Conservation (phyloP, 2,113 vertebrate genomes). For the Neodontobutis hainanensis region DNA sequence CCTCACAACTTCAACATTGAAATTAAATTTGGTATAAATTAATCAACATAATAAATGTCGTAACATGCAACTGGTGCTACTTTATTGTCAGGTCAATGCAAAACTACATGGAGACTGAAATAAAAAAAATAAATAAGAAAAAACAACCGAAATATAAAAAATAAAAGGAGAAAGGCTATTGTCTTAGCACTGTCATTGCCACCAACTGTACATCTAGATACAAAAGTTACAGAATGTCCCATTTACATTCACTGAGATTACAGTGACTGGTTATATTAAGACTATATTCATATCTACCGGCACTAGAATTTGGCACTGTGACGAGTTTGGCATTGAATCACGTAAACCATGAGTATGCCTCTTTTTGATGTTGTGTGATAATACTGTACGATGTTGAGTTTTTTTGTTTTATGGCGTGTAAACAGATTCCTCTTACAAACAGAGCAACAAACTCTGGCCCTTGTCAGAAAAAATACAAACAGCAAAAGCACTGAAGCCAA, state of each 20-base stretch:
- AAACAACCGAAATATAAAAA: too few relatives aligned
- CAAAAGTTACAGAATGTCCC: conserved; percentile 79
- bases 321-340: conserved; percentile 79
- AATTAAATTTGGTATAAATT: conserved; percentile 63
- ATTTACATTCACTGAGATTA: conserved; percentile 81
- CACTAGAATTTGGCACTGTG: conserved; percentile 78
- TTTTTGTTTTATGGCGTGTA: conserved; percentile 62
- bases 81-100: conserved; percentile 71
- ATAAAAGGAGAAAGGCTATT: conserved; percentile 55
- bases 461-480: conserved; percentile 72
- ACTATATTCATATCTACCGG: conserved; percentile 77
- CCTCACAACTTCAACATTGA: conserved; percentile 70
- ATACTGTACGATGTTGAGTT: conserved; percentile 49
- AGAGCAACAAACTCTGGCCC: conserved; percentile 67
- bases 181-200: conserved; percentile 74
- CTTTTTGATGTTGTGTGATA: conserved; percentile 64
- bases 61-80: conserved; percentile 76
- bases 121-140: conserved; percentile 61
- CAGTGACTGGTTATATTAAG: conserved; percentile 76
- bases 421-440: conserved; percentile 66
- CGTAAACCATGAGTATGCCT: conserved; percentile 68
- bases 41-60: conserved; percentile 44
- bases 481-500: conserved; percentile 72
- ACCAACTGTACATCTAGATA: conserved; percentile 82
- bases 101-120: conserved; percentile 62